Evolutionary conservation across 2,113 vertebrate genomes (phyloP).

Genomic region (Trochalopteron elliotii): DNA sequence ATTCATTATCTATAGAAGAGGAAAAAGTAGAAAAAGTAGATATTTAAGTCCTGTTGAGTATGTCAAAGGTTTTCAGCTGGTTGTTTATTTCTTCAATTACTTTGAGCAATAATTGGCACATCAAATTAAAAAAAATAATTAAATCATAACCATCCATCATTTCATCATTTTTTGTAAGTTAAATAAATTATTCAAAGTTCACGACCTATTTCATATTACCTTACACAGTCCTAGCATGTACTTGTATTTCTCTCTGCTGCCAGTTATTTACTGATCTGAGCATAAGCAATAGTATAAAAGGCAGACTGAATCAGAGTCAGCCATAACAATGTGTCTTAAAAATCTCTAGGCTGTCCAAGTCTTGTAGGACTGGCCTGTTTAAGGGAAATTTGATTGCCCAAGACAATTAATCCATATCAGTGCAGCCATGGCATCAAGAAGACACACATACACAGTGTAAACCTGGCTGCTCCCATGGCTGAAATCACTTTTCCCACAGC

Average conservation of each 20-base stretch:
- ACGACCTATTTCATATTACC: not conserved
- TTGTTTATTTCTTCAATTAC: not conserved
- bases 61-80: not conserved
- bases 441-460: fast-evolving
- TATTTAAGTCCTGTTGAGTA: not conserved
- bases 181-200: not conserved
- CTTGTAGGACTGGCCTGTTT: not conserved
- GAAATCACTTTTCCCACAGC: not conserved
- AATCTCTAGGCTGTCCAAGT: not conserved
- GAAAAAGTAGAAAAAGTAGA: not conserved
- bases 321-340: not conserved
- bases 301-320: not conserved
- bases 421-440: not conserved
- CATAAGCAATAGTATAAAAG: not conserved
- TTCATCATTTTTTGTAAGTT: not conserved
- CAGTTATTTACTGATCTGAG: not conserved
- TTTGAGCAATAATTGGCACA: not conserved
- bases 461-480: not conserved
- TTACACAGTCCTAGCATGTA: not conserved
- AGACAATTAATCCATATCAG: not conserved
- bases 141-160: not conserved
- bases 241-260: not conserved
- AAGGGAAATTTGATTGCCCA: not conserved
- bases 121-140: not conserved
- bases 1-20: not conserved